A percentile compares a stretch with the other conserved stretches of the same genome.
These are phyloP conservation scores for Abramis brama DNA, from an alignment of 2,113 vertebrate species.

Conservation along the genomic window DNA sequence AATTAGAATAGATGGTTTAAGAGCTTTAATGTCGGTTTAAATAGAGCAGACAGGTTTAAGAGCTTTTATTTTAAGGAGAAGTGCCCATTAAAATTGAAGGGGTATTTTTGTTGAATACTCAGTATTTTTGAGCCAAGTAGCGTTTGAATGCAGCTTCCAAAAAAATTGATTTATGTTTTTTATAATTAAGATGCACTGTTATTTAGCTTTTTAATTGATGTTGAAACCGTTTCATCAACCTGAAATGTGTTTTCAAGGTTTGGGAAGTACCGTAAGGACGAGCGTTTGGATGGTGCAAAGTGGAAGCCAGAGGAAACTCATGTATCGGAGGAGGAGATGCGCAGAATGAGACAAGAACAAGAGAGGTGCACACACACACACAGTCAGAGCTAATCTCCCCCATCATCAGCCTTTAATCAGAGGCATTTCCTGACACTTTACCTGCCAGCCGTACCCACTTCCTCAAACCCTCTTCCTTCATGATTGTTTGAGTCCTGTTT, in stretches of 20 bases:
- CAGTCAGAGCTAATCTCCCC: not conserved
- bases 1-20: slow-evolving; percentile 37
- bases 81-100: not conserved
- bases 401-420: slow-evolving; percentile 38
- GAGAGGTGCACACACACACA: slow-evolving; percentile 42
- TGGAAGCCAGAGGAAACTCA: slow-evolving; percentile 52
- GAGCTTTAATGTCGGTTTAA: slow-evolving; percentile 4
- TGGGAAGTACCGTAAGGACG: slow-evolving; percentile 52
- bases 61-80: not conserved
- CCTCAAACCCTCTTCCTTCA: slow-evolving; percentile 33
- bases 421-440: slow-evolving; percentile 25
- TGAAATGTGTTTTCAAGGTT: slow-evolving; percentile 45
- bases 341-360: slow-evolving; percentile 52
- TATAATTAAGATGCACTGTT: not conserved
- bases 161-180: not conserved
- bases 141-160: not conserved
- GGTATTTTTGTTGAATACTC: not conserved
- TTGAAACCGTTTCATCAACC: not conserved
- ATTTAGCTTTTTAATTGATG: not conserved
- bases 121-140: not conserved
- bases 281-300: slow-evolving; percentile 39
- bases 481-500: slow-evolving; percentile 24
- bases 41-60: not conserved
- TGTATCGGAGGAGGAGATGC: slow-evolving; percentile 47
- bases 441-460: slow-evolving; percentile 36